Evolutionary conservation across 2,888 invertebrate species (phyloP), one percentile per base, ranked within the genome.

Genomic region (Volucella inflata): DNA sequence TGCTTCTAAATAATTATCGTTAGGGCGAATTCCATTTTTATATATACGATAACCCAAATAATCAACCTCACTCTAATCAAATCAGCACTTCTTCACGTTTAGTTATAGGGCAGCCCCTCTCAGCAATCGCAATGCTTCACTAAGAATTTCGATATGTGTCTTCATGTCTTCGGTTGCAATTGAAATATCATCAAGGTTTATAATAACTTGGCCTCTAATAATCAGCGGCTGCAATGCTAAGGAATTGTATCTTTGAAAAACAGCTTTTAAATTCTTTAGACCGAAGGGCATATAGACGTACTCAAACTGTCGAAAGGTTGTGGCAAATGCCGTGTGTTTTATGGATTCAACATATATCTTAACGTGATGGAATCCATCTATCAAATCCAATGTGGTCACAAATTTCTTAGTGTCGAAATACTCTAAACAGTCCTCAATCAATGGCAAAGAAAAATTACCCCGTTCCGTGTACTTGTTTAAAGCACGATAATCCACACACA

Each of bases 211-310:
- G 3, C 80, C 60, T 8, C 42, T 51, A 9, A 44, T 64, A 9
- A 79, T 75, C 2, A 78, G 14, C 8, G 60, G 57, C n/a, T 59
- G 64, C 2, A 82, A 51, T 77, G 87, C 30, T 87, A 87, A n/a
- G 79, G 74, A 0, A 84, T 68, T 1, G 88, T n/a, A n/a, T n/a
- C n/a, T n/a, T n/a, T n/a, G n/a, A n/a, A 59, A 87, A 11, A 50
- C n/a, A 9, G 12, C 6, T 2, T 3, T 77, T 71, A 60, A 11
- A 60, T 50, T 8, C n/a, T 71, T 71, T 11, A 51, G 60, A 36
- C 71, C 60, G 14, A 71, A 71, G 14, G 60, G 21, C 71, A 71
- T 60, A 64, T 17, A 42, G 3, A 64, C 14, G 30, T 14, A 64
- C n/a, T 48, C 30, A 14, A 36, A 62, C 21, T 21, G 21, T 21